Evolutionary conservation across 53 echinoderm and acorn worm genomes (phyloP), one percentile per base, ranked within the genome.

Genomic region (Apostichopus leukothele): DNA sequence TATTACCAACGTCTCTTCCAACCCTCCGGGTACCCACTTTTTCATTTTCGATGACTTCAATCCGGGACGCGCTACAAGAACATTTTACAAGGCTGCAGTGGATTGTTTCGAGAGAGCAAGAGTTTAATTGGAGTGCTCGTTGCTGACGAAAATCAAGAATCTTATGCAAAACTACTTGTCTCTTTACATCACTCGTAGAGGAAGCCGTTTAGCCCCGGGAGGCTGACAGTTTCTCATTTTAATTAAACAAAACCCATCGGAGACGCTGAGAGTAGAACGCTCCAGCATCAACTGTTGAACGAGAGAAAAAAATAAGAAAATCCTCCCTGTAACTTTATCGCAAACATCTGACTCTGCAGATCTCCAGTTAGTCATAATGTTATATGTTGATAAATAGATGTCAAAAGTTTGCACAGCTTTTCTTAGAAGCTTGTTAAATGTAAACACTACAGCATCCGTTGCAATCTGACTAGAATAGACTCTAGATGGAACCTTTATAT

Each of bases 191-290:
- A 54, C 54, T 59, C 81, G 23, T 6, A 5, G 59, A 81, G 54
- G 55, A 14, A n/a, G 55, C n/a, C 18, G 53, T 81, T 57, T 81
- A 71, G 81, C 81, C 81, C 59, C 81, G 5, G 81, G 81, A 51
- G 22, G 19, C 39, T 19, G 22, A 5, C 55, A 16, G 81, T 19
- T 59, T 23, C 51, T 54, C 21, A 20, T 81, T 81, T 20, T 81
- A 81, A 81, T 81, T 81, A 81, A 54, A 81, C 54, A 81, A 54
- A 59, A 11, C 54, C 81, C 55, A 54, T 81, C 55, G 53, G 81
- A 81, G 81, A 54, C 5, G 7, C 53, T 57, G n/a, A 2, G n/a
- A 59, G 55, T 14, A 53, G 57, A 81, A 81, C 21, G n/a, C 81
- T 81, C 81, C 4, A 1, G 59, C 22, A 53, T 39, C 39, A 13